Percentiles rank a stretch among this genome's conserved stretches.
Conservation (phyloP, 2,113 vertebrate species). For the Ardeotis arabs region DNA sequence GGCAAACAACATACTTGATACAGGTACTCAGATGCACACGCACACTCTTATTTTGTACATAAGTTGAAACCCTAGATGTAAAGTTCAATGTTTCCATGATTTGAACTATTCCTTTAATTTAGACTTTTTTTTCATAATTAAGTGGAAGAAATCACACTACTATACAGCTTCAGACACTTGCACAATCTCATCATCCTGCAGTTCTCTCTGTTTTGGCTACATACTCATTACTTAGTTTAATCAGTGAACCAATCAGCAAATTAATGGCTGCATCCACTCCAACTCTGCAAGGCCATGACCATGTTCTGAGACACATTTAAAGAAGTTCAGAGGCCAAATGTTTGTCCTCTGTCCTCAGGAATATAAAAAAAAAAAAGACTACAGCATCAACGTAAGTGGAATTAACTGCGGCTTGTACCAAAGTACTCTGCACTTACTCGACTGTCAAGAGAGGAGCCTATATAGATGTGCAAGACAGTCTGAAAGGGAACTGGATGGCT, state of each 20-base stretch:
- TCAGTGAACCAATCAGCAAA: not conserved
- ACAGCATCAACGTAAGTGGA: not conserved
- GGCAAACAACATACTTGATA: not conserved
- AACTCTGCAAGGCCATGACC: not conserved
- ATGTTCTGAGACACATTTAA: not conserved
- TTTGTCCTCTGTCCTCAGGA: not conserved
- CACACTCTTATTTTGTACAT: not conserved
- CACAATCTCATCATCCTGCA: not conserved
- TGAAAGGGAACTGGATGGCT: not conserved
- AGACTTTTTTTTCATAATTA: not conserved
- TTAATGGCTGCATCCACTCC: not conserved
- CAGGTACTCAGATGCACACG: not conserved
- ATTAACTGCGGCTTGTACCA: not conserved
- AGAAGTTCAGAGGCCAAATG: not conserved
- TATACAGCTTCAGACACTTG: not conserved
- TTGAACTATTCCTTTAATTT: not conserved
- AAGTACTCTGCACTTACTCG: not conserved
- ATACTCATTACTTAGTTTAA: not conserved
- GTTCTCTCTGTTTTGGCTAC: not conserved
- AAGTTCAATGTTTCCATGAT: not conserved
- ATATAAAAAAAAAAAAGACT: not conserved
- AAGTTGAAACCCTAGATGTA: not conserved
- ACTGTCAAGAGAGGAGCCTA: not conserved
- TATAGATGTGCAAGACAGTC: not conserved
- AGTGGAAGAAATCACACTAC: not conserved